Base-by-base conservation (phyloP, 2,113 vertebrate species). In the Dipodomys ordii region DNA sequence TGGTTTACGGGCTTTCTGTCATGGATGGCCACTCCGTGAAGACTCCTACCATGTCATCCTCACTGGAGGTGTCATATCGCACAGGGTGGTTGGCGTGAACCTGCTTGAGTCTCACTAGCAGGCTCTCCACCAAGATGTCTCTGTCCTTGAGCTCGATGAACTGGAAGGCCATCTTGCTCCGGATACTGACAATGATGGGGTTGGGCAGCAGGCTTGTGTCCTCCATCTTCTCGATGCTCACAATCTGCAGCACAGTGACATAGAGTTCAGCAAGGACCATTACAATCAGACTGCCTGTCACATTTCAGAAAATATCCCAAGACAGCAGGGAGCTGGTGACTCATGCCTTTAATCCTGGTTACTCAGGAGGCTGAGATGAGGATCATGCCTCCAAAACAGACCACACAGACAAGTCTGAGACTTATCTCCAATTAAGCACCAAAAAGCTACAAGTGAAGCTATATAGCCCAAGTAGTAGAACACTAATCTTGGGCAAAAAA, bases 221-320 rank as follows among this genome's bases (percentile, higher is more conserved):
- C 95, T 99, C 99, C 62, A 99, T 99, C 92, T 99, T 99, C 96
- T 99, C 99, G 44, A 99, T 98, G 73, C 98, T 99, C 96, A 99
- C 97, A 19, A 99, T 99, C 99, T 99, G 98, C 81, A 23, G 23
- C 95, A 72, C 64, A 35, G 57, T 1, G 32, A 6, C 11, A 0
- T n/a, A 16, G 1, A 77, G 46, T 19, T 18, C 25, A 19, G 65
- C 2, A 0, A 53, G 60, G 39, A 30, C 69, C 7, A 35, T 19
- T 46, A 46, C 5, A 22, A 22, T 64, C 23, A 39, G 53, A 32
- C 30, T 2, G 35, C 12, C 2, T 0, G 19, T 0, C 9, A 64
- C 18, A 27, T 2, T 11, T 49, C 25, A 84, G 27, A 6, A 80
- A 53, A 9, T 0, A 57, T 4, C 18, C 62, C 23, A 3, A 49